Evolutionary conservation across 2,113 vertebrate genomes (phyloP), one percentile per base, ranked within the genome.

Genomic region (Ochotona curzoniae): DNA sequence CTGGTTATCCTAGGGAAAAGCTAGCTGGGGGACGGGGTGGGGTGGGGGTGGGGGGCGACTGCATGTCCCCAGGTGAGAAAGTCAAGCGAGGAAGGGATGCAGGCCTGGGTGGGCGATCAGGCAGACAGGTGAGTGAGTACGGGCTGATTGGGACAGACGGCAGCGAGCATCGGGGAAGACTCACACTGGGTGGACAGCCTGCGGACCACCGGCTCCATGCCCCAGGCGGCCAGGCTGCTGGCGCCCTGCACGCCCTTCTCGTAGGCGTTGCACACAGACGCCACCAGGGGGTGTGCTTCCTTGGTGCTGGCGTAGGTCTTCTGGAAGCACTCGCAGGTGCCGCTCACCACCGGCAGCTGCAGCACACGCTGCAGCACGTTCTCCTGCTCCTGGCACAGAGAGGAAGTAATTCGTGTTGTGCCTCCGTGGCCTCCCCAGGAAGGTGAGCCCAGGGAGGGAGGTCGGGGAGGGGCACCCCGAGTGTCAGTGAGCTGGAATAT

Each of bases 151-250:
- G 12, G 86, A 12, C 0, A n/a, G 44, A 32, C 15, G 1, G 20
- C 28, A 38, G 75, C 35, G 69, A 51, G 21, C 14, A 1, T 71
- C 63, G 18, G 4, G 3, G 0, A 44, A 0, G 25, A 98, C 98
- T 98, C 95, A 98, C 98, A 96, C 95, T 98, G 98, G 0, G 98
- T 98, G 92, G 98, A 98, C 90, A 99, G 98, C 60, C 96, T 96
- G 93, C 98, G 97, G 78, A 98, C 97, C 96, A 98, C 98, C 0
- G 98, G 98, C 95, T 98, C 97, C 96, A 98, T 73, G 90, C 98
- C 97, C 97, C 98, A 96, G 80, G 97, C 84, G 0, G 98, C 98
- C 96, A 98, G 87, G 80, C 94, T 97, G 1, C 98, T 83, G 47
- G 98, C 98, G 0, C 97, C 96, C 95, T 98, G 98, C 84, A 98